Evolutionary conservation across 2,113 vertebrate species (phyloP).

Genomic region (Thunnus maccoyii): DNA sequence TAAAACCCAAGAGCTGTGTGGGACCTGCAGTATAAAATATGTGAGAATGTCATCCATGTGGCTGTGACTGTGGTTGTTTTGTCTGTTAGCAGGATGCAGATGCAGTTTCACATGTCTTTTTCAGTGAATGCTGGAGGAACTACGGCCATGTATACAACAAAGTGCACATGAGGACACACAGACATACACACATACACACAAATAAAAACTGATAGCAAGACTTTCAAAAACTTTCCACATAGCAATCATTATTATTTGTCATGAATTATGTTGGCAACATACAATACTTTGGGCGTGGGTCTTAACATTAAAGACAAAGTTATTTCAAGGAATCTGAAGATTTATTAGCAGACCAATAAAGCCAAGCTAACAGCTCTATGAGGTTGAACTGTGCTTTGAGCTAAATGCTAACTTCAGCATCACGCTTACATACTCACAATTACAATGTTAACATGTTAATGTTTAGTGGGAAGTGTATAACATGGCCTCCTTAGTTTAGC

Average conservation of each 20-base stretch:
- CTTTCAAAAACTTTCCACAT: neutral
- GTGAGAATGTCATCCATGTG: neutral
- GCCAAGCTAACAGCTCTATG: neutral
- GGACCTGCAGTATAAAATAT: too few species aligned
- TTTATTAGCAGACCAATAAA: neutral
- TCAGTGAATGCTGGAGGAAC: constrained; percentile 49
- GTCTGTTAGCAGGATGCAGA: constrained; percentile 45
- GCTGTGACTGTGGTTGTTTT: constrained; percentile 24
- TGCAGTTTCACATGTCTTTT: constrained; percentile 81
- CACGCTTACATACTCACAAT: too few species aligned
- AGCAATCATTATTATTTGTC: neutral
- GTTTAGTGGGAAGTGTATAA: too few species aligned
- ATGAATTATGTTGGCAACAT: too few species aligned
- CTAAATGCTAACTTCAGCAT: too few species aligned
- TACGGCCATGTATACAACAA: neutral
- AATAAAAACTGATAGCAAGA: neutral
- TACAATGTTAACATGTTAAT: too few species aligned
- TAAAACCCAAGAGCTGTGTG: neutral
- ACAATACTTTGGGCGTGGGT: neutral
- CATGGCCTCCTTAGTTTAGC: too few species aligned
- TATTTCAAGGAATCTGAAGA: neutral
- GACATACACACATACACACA: neutral
- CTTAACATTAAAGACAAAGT: neutral
- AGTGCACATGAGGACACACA: neutral
- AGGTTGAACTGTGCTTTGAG: too few species aligned